These are phyloP conservation scores for Melanerpes aurifrons DNA, from an alignment of 2,113 vertebrate species.

Conservation along the genomic window DNA sequence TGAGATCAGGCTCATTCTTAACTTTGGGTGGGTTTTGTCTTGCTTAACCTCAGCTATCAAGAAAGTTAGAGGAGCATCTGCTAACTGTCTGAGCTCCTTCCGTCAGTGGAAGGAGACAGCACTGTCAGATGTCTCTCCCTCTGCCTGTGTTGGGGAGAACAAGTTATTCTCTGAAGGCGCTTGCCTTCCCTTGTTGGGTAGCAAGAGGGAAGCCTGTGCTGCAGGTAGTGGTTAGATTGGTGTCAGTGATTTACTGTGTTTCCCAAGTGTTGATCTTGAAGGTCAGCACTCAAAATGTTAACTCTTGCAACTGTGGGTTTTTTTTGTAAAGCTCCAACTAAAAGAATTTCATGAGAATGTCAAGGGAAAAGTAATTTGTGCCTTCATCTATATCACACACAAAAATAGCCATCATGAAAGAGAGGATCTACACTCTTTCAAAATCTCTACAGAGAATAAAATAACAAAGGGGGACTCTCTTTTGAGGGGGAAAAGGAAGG, in stretches of 20 bases:
- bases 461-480: not conserved
- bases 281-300: not conserved
- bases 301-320: not conserved
- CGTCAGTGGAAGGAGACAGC: not conserved
- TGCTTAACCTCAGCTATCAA: not conserved
- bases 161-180: not conserved
- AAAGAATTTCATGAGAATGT: not conserved
- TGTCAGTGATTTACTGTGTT: not conserved
- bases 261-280: not conserved
- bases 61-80: not conserved
- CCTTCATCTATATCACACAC: not conserved
- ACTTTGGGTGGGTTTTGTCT: not conserved
- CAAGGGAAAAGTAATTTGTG: not conserved
- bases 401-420: not conserved
- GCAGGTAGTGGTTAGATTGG: not conserved
- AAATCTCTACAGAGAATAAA: not conserved
- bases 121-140: not conserved
- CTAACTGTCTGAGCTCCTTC: not conserved
- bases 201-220: not conserved
- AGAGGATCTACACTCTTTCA: not conserved
- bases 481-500: not conserved
- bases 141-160: accelerated
- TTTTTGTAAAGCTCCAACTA: not conserved
- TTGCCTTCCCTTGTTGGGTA: not conserved
- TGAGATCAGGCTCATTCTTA: not conserved